These are phyloP conservation scores for Esox masquinongy DNA, from an alignment of 2,797 vertebrate species.

Conservation along the genomic window DNA sequence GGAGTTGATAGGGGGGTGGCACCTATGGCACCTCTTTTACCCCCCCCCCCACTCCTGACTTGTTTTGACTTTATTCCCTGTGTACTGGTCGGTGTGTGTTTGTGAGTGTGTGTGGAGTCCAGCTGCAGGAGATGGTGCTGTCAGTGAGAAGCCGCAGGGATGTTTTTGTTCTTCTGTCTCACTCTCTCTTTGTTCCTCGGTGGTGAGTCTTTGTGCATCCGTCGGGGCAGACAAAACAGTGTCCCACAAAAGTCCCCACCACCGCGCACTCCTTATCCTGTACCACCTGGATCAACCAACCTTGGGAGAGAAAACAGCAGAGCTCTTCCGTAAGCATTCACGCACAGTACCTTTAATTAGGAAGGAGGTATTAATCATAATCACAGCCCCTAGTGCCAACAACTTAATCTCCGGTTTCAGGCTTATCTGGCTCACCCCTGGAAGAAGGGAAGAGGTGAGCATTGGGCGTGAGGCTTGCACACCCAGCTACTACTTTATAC, in stretches of 20 bases:
- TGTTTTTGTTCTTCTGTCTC: conserved; percentile 45
- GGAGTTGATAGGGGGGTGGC: background rate
- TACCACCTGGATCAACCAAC: conserved; percentile 39
- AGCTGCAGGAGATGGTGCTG: conserved; percentile 43
- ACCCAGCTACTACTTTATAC: conserved; percentile 20
- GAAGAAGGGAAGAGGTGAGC: conserved; percentile 16
- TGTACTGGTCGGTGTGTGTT: background rate
- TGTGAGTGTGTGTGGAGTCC: conserved; percentile 21
- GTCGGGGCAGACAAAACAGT: conserved; percentile 76
- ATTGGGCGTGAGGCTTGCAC: conserved; percentile 29
- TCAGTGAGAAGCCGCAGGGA: conserved; percentile 37
- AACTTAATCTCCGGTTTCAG: conserved; percentile 42
- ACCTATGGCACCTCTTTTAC: background rate
- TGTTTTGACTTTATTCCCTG: background rate
- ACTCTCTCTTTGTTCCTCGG: conserved; percentile 60
- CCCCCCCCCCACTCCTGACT: background rate
- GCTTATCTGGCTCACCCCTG: conserved; percentile 22
- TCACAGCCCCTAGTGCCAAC: conserved; percentile 44
- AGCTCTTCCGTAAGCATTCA: too few relatives aligned
- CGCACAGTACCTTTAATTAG: conserved; percentile 47
- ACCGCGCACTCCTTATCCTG: conserved; percentile 13
- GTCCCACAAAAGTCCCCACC: conserved; percentile 17
- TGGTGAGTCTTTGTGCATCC: conserved; percentile 56
- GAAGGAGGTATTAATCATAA: conserved; percentile 50
- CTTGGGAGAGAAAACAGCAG: conserved; percentile 12